A percentile compares a stretch with the other conserved stretches of the same genome.
These are phyloP conservation scores for Tragelaphus buxtoni DNA, from an alignment of 2,113 vertebrate species.

Conservation along the genomic window DNA sequence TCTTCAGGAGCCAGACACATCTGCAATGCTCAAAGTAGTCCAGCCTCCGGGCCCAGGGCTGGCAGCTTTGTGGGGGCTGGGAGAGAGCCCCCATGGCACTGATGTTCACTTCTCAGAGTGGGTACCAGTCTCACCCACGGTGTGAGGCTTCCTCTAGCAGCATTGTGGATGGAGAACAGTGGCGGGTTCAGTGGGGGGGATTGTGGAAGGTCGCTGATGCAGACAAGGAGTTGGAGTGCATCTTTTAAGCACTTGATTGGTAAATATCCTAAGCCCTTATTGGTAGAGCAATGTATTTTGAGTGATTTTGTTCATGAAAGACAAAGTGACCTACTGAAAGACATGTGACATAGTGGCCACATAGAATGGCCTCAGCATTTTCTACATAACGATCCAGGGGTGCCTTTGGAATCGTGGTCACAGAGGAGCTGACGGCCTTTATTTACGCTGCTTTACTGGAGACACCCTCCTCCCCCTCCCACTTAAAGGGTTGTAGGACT, in stretches of 20 bases:
- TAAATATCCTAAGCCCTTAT: neutral
- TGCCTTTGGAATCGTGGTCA: neutral
- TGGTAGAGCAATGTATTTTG: neutral
- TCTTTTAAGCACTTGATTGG: neutral
- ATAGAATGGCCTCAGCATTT: neutral
- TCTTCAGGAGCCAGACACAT: accelerated
- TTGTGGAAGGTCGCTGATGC: neutral
- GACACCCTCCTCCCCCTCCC: neutral
- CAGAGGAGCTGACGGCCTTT: neutral
- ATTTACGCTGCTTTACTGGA: neutral
- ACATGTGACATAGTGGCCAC: neutral
- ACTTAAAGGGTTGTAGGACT: neutral
- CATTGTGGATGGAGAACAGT: neutral
- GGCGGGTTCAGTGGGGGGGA: accelerated
- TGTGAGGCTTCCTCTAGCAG: neutral
- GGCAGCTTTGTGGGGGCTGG: neutral
- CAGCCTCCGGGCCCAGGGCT: neutral
- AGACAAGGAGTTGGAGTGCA: neutral
- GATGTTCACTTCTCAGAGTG: too few relatives aligned
- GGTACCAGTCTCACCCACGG: neutral
- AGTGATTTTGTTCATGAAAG: neutral
- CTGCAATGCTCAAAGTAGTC: neutral
- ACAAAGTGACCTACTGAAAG: neutral
- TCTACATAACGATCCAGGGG: neutral
- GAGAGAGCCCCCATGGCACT: neutral